phyloP scores from a whole-genome alignment of 2,113 vertebrate species.

The Xyrauchen texanus region DNA sequence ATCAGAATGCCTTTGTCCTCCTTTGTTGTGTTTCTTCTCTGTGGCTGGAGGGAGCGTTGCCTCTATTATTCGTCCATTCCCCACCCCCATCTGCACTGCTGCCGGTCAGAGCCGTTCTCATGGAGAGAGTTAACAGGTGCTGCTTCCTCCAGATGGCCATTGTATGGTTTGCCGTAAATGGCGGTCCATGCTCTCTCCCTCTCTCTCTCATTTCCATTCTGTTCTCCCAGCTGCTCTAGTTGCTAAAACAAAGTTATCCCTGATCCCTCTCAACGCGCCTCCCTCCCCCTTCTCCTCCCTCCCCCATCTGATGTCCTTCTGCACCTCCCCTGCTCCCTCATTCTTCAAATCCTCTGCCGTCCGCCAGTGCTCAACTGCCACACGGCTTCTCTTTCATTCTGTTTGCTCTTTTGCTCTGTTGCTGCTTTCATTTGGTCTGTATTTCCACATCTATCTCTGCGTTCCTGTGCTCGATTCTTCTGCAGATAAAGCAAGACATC shows the following conservation, averaged over 20 bases:
- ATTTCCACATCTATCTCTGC: neutral
- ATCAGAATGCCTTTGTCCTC: slow-evolving; percentile 27
- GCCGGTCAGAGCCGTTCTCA: neutral
- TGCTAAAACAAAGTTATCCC: slow-evolving; percentile 55
- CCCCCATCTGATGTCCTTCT: slow-evolving; percentile 34
- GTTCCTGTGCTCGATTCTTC: slow-evolving; percentile 57
- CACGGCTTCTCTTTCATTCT: slow-evolving; percentile 35
- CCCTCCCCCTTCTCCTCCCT: slow-evolving; percentile 61
- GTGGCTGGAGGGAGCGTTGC: slow-evolving; percentile 19
- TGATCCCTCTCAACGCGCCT: slow-evolving; percentile 67
- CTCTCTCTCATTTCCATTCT: slow-evolving; percentile 36
- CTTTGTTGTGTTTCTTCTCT: slow-evolving; percentile 25
- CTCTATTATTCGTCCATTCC: neutral
- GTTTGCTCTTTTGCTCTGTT: neutral
- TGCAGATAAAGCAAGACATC: slow-evolving; percentile 78
- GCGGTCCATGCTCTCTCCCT: slow-evolving; percentile 74
- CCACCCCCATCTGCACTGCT: neutral
- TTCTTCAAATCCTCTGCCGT: slow-evolving; percentile 61
- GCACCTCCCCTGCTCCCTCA: slow-evolving; percentile 53
- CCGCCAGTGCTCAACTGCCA: slow-evolving; percentile 16
- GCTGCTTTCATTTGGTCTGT: neutral
- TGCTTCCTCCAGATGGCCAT: slow-evolving; percentile 82
- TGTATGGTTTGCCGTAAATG: slow-evolving; percentile 92
- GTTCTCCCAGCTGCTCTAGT: slow-evolving; percentile 50
- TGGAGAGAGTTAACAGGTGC: slow-evolving; percentile 79